Base-by-base conservation (phyloP, 2,888 invertebrate genomes). In the Drosophila sordidapex region DNA sequence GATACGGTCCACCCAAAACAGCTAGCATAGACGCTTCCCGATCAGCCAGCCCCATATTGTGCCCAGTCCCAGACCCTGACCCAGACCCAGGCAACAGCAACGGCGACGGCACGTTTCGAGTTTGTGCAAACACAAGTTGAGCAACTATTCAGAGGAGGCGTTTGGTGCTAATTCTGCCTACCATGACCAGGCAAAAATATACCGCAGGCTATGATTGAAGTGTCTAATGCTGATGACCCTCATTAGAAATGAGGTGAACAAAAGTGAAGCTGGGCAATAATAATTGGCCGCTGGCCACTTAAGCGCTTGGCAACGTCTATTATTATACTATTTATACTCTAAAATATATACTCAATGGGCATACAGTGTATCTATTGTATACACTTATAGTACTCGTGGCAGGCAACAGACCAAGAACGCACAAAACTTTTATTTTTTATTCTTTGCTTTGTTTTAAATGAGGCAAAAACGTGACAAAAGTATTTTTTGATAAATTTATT, bases 401-500 rank as follows among this genome's bases (percentile, higher is more conserved):
- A 57, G 29, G 61, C 54, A 51, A 70, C 29, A 35, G 49, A n/a
- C 36, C n/a, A 29, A 52, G 25, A 62, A 51, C 69, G 58, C 62
- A 61, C 49, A 61, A 25, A 43, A 57, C 13, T 27, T 49, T 51
- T 49, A n/a, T 35, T 65, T 15, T 79, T 58, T 33, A 29, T 61
- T 79, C 49, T 11, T 0, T 10, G 49, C 25, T 48, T 61, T 33
- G 63, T 53, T 61, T 31, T 25, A 82, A 83, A 74, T 74, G 68
- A 89, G 79, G 75, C 80, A 78, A 80, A 83, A 86, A 84, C 86
- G 86, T 89, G 87, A 86, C 86, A 78, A 74, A 51, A 59, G 53
- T 76, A 67, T 64, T 68, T 60, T 73, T 63, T 49, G 27, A 43
- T 40, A 0, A 43, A 68, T 59, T 68, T 70, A 60, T 79, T 70